Base-by-base conservation (phyloP, 2,797 vertebrate species). In the Philypnodon macrostomus region DNA sequence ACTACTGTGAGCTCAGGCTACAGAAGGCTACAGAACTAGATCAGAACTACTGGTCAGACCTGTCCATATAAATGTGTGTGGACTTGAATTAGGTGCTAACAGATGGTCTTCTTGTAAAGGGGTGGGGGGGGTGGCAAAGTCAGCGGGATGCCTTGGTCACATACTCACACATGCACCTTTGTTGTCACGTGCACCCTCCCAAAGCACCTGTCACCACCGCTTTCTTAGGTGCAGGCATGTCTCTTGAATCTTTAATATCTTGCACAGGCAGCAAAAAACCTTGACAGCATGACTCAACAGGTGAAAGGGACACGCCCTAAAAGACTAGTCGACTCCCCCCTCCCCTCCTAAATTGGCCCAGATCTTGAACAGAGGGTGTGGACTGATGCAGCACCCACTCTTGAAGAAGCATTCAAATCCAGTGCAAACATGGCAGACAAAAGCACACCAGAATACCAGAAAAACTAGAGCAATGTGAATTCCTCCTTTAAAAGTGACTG, bases 201-300 rank as follows among this genome's bases (percentile, higher is more conserved):
- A 13, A 4, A 26, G 18, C 61, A 66, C 33, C 36, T 62, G 62
- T 53, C 35, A 9, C 21, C 1, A 50, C 18, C 15, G 19, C n/a
- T 5, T 8, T 41, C 15, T 44, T 23, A 1, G 18, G 9, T 38
- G 13, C 42, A 41, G 24, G 11, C n/a, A n/a, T n/a, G 19, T 24
- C 11, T 40, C 50, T n/a, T 5, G 19, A 47, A 17, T 12, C n/a
- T 53, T 47, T 29, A 31, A 19, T 21, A 4, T 60, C n/a, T n/a
- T n/a, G 42, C 35, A 14, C 9, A 45, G 12, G 18, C 41, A 52
- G 62, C 19, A 50, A 29, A 38, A 35, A 29, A 56, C 38, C 26
- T 30, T 26, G 13, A 38, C 15, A 60, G 80, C 77, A 68, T 87
- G 89, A 89, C 74, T 87, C 79, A 76, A 76, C 67, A 77, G 66